These are phyloP conservation scores for Dasypogon diadema DNA, from an alignment of 2,888 invertebrate genomes.

Conservation along the genomic window DNA sequence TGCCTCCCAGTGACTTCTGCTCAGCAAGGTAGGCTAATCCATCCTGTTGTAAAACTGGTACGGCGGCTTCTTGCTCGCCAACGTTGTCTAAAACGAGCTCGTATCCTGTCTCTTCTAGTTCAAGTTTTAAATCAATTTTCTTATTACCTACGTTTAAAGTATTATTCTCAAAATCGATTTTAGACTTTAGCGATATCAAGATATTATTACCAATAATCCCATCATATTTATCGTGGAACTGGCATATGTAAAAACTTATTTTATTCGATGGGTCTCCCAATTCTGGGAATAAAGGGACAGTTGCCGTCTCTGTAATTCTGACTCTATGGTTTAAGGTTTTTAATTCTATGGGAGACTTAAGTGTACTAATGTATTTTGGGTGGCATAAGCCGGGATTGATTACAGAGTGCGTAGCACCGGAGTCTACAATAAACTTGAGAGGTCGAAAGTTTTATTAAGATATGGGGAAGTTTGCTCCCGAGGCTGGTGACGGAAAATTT, in stretches of 20 bases:
- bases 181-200: neutral
- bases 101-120: neutral
- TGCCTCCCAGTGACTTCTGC: slow-evolving; percentile 5
- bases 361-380: neutral
- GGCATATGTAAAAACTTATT: slow-evolving; percentile 23
- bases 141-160: neutral
- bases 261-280: neutral
- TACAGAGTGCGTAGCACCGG: slow-evolving; percentile 26
- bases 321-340: slow-evolving; percentile 18
- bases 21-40: slow-evolving; percentile 7
- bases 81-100: neutral
- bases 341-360: neutral
- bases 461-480: slow-evolving; percentile 15
- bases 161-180: slow-evolving; percentile 10
- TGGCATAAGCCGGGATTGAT: slow-evolving; percentile 27
- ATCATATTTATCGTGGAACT: slow-evolving; percentile 33
- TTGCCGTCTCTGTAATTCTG: slow-evolving; percentile 14
- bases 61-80: neutral
- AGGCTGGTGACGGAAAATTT: slow-evolving; percentile 46
- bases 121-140: neutral
- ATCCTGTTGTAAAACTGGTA: slow-evolving; percentile 23
- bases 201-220: slow-evolving; percentile 39
- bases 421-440: slow-evolving; percentile 33
- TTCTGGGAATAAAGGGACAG: slow-evolving; percentile 23
- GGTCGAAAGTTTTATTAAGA: slow-evolving; percentile 8